Conservation (phyloP, 1,140 invertebrate genomes). For the Hypothenemus hampei region DNA sequence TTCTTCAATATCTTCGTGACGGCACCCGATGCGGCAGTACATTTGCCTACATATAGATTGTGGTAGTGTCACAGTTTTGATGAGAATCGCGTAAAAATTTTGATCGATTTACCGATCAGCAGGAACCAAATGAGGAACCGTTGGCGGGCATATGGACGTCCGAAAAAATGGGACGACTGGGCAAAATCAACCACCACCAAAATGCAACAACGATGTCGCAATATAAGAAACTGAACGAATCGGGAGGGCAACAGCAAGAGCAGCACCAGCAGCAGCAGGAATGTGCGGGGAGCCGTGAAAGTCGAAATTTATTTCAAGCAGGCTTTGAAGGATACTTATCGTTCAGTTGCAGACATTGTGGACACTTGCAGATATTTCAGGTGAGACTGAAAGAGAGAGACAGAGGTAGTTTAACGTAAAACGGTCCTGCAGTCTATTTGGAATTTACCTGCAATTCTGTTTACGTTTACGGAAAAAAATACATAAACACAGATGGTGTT, state of each 20-base stretch:
- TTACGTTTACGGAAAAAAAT: background rate
- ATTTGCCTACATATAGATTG: no score
- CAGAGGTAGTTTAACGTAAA: background rate
- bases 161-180: conserved; percentile 4
- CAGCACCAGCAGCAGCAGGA: background rate
- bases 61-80: no score
- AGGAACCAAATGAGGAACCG: conserved; percentile 1
- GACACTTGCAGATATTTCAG: conserved; percentile 17
- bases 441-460: background rate
- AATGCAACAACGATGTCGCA: background rate
- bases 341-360: conserved; percentile 17
- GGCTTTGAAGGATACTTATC: conserved; percentile 7
- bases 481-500: conserved; percentile 6
- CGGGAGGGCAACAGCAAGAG: background rate
- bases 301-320: background rate
- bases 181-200: background rate
- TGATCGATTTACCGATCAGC: background rate
- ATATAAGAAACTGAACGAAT: conserved; percentile 12
- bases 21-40: background rate
- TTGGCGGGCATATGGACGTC: background rate
- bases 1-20: background rate
- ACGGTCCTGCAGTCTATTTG: background rate
- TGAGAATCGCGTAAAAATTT: no score
- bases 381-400: conserved; percentile 1
- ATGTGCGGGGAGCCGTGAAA: conserved; percentile 6